phyloP scores from a whole-genome alignment of 2,113 vertebrate genomes.

The Thoracochromis brauschi region DNA sequence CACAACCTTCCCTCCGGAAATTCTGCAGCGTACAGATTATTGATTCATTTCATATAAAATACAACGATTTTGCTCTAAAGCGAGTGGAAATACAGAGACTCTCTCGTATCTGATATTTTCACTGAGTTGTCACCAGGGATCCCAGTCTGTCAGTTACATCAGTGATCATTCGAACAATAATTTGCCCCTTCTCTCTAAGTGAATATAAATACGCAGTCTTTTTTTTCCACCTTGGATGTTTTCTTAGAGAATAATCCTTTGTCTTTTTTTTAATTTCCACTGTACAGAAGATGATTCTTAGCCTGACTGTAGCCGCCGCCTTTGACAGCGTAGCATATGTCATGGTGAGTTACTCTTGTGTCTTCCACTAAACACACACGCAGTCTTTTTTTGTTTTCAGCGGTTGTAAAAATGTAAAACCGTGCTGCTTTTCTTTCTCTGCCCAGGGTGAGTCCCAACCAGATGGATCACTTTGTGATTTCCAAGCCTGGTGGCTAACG shows the following conservation, averaged over 20 bases:
- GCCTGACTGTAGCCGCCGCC: conserved; percentile 75
- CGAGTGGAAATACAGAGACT: background rate
- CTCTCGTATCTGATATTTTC: background rate
- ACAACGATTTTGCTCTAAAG: background rate
- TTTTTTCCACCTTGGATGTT: background rate
- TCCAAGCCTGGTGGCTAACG: conserved; percentile 80
- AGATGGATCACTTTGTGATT: conserved; percentile 69
- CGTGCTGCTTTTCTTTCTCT: background rate
- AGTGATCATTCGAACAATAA: conserved; percentile 25
- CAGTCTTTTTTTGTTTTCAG: background rate
- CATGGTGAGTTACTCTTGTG: conserved; percentile 70
- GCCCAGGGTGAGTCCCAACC: conserved; percentile 68
- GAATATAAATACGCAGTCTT: background rate
- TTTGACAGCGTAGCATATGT: conserved; percentile 78
- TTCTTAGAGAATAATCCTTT: background rate
- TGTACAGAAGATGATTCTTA: conserved; percentile 77
- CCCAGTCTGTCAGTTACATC: conserved; percentile 21
- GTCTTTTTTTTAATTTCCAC: background rate
- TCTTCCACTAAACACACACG: background rate
- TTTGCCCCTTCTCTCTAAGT: conserved; percentile 12
- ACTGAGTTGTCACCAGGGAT: background rate
- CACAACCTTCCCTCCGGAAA: background rate
- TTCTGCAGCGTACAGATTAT: background rate
- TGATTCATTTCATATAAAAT: conserved; percentile 4
- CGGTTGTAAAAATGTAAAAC: background rate